Evolutionary conservation across 2,888 invertebrate genomes (phyloP).

Genomic region (Cataglyphis cursor): DNA sequence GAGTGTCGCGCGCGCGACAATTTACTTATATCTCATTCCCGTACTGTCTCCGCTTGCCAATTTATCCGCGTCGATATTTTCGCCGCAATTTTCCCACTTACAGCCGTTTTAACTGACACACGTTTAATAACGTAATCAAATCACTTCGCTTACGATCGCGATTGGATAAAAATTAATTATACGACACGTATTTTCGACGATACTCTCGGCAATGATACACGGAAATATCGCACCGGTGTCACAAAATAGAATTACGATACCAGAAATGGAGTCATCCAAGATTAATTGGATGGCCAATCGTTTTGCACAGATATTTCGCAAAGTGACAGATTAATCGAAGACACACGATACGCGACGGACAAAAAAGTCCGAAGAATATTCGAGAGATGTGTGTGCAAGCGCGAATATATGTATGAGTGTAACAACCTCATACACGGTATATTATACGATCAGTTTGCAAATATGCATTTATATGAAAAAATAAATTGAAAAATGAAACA

Average conservation of each 20-base stretch:
- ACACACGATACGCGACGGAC: constrained; percentile 46
- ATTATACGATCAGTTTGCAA: not conserved
- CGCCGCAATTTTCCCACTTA: constrained; percentile 65
- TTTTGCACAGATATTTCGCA: constrained; percentile 52
- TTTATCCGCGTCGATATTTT: constrained; percentile 66
- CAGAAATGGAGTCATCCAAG: constrained; percentile 66
- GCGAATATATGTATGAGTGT: constrained; percentile 17
- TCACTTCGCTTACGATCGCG: constrained; percentile 55
- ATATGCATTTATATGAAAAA: not conserved
- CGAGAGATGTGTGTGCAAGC: constrained; percentile 9
- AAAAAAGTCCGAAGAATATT: constrained; percentile 50
- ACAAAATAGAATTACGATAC: constrained; percentile 68
- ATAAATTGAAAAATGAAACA: not conserved
- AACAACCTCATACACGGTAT: not conserved
- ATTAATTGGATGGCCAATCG: constrained; percentile 58
- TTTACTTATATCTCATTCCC: constrained; percentile 49
- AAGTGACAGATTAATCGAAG: constrained; percentile 53
- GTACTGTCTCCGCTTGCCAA: constrained; percentile 62
- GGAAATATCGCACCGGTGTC: constrained; percentile 66
- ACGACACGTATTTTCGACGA: constrained; percentile 67
- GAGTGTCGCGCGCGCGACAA: constrained; percentile 25
- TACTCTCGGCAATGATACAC: constrained; percentile 57
- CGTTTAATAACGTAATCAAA: constrained; percentile 70
- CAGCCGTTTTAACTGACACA: constrained; percentile 65
- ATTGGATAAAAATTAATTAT: constrained; percentile 70